Evolutionary conservation across 2,888 invertebrate genomes (phyloP).

Genomic region (Drosophila merina): DNA sequence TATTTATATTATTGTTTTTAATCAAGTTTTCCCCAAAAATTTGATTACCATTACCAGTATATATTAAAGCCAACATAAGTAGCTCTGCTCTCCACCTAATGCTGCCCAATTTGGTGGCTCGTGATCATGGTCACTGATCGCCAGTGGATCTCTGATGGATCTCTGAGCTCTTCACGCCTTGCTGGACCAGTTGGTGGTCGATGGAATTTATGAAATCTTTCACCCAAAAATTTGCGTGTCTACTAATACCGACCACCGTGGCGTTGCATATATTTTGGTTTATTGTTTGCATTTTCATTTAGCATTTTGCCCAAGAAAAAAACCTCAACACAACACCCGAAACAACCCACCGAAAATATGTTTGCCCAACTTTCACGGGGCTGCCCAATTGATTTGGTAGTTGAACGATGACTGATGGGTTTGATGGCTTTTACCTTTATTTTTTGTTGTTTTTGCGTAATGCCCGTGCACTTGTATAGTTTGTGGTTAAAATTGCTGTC

Average conservation of each 20-base stretch:
- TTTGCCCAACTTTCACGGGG: conserved; percentile 34
- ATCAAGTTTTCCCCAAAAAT: no score
- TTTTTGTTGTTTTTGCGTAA: conserved; percentile 32
- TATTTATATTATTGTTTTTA: no score
- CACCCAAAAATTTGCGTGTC: conserved; percentile 40
- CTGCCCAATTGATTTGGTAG: conserved; percentile 39
- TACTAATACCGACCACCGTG: conserved; percentile 9
- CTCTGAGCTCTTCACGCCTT: conserved; percentile 65
- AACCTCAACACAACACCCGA: background rate
- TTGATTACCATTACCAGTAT: background rate
- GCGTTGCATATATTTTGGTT: conserved; percentile 12
- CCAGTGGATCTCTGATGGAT: conserved; percentile 29
- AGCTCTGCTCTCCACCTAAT: background rate
- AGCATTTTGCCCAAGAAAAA: conserved; percentile 10
- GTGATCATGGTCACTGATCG: conserved; percentile 18
- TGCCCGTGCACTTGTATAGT: conserved; percentile 29
- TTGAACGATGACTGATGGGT: conserved; percentile 18
- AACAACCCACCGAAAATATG: conserved; percentile 13
- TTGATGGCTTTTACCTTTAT: conserved; percentile 12
- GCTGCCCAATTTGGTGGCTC: conserved; percentile 1
- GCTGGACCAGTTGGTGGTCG: conserved; percentile 55
- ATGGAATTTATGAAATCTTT: conserved; percentile 36
- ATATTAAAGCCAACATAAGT: background rate
- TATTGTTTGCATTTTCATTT: conserved; percentile 21
- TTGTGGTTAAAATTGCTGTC: conserved; percentile 23